These are phyloP conservation scores for Oscheius sp. DNA, from an alignment of 2,888 invertebrate species.

Conservation along the genomic window DNA sequence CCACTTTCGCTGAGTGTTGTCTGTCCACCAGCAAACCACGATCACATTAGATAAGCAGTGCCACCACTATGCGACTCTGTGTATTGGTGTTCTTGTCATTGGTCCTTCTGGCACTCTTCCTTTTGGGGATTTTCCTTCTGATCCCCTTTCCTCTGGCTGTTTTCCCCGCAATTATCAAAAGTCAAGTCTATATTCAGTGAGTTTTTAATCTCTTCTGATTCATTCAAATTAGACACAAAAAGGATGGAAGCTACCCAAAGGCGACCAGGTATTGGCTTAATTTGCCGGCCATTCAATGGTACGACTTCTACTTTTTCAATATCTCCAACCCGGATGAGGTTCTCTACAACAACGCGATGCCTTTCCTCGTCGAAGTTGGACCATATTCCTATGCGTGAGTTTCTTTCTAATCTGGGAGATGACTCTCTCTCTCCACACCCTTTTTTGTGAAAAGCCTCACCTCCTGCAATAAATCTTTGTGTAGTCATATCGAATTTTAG, in stretches of 20 bases:
- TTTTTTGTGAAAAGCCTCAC: too few relatives aligned
- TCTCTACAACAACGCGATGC: slow-evolving; percentile 45
- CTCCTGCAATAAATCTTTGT: too few relatives aligned
- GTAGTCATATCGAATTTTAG: background rate
- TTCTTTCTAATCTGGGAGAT: background rate
- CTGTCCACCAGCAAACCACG: background rate
- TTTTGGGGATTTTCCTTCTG: slow-evolving; percentile 43
- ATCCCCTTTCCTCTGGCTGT: slow-evolving; percentile 49
- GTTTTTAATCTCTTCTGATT: slow-evolving; percentile 10
- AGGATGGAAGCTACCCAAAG: slow-evolving; percentile 42
- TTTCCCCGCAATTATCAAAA: slow-evolving; percentile 44
- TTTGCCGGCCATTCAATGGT: slow-evolving; percentile 42
- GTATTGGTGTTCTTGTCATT: slow-evolving; percentile 32
- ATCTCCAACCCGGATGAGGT: slow-evolving; percentile 56
- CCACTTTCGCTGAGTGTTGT: background rate
- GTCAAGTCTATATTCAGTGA: slow-evolving; percentile 50
- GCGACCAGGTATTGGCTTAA: slow-evolving; percentile 46
- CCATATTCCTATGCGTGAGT: slow-evolving; percentile 53
- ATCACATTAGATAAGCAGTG: slow-evolving; percentile 13
- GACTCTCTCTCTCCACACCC: background rate
- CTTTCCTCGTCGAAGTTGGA: slow-evolving; percentile 45
- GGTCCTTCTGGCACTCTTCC: slow-evolving; percentile 35
- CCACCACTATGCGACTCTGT: slow-evolving; percentile 28
- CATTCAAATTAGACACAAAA: slow-evolving; percentile 31
- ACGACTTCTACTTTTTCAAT: slow-evolving; percentile 44